These are phyloP conservation scores for Chaetodon auriga DNA, from an alignment of 2,113 vertebrate genomes.

Conservation along the genomic window DNA sequence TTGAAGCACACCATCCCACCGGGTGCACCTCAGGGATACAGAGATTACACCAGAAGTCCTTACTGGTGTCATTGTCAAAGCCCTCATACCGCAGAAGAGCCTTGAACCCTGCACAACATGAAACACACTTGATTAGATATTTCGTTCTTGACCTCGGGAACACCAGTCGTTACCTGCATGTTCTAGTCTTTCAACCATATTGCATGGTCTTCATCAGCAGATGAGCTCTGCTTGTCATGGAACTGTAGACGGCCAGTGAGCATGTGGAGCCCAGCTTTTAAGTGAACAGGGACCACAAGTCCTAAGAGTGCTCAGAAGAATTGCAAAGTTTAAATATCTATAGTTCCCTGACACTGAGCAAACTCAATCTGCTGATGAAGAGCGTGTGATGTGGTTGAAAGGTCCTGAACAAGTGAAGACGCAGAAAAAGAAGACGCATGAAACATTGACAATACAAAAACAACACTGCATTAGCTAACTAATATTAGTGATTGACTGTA, in stretches of 20 bases:
- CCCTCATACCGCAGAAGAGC: constrained; percentile 96
- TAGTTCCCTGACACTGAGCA: background rate
- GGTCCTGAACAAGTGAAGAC: background rate
- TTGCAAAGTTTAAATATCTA: background rate
- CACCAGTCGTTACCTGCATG: background rate
- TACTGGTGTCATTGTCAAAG: constrained; percentile 94
- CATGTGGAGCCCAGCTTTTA: background rate
- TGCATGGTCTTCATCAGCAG: background rate
- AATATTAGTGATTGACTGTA: too few species aligned
- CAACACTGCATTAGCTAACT: too few species aligned
- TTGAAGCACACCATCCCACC: constrained; percentile 98
- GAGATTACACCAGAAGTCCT: constrained; percentile 97
- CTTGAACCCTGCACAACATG: constrained; percentile 89
- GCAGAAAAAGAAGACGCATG: too few species aligned
- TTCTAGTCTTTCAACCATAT: background rate
- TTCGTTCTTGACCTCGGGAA: background rate
- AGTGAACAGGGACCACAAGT: background rate
- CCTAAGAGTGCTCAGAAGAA: background rate
- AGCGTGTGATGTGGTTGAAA: background rate
- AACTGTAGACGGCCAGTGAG: background rate
- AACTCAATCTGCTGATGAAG: background rate
- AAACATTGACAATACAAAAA: too few species aligned
- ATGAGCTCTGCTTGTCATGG: too few species aligned
- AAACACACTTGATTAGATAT: background rate
- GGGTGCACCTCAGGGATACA: constrained; percentile 95